A percentile compares a stretch with the other conserved stretches of the same genome.
phyloP scores from a whole-genome alignment of 2,888 invertebrate genomes.

The Tenthredo amoena region DNA sequence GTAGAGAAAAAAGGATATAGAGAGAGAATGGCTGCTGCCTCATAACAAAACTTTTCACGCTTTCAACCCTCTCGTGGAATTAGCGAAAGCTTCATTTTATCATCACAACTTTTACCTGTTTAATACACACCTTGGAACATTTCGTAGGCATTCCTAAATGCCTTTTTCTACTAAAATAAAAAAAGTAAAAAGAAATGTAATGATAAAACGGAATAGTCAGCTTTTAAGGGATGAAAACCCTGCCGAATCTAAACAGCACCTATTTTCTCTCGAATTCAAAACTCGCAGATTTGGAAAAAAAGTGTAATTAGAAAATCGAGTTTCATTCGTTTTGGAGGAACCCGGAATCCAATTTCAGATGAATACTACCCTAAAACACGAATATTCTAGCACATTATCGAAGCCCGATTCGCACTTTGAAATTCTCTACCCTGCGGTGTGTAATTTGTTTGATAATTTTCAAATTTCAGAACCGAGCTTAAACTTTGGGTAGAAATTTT shows the following conservation, averaged over 20 bases:
- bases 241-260: not conserved
- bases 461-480: not conserved
- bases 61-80: not conserved
- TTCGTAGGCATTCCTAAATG: not conserved
- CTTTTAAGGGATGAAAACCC: not conserved
- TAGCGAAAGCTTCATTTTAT: slow-evolving; percentile 1
- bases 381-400: not conserved
- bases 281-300: not conserved
- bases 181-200: not conserved
- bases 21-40: not conserved
- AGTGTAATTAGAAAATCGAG: not conserved
- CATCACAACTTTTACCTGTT: not conserved
- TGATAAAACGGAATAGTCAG: not conserved
- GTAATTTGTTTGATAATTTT: not conserved
- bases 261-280: not conserved
- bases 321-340: not conserved
- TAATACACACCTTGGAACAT: not conserved
- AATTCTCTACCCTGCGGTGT: not conserved
- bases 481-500: not conserved
- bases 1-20: not conserved
- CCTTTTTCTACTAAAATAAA: not conserved
- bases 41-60: not conserved
- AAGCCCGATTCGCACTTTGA: not conserved
- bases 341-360: not conserved
- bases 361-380: not conserved